A percentile compares a stretch with the other conserved stretches of the same genome.
Evolutionary conservation across 2,888 invertebrate species (phyloP).

Genomic region (Drosophila rellima): DNA sequence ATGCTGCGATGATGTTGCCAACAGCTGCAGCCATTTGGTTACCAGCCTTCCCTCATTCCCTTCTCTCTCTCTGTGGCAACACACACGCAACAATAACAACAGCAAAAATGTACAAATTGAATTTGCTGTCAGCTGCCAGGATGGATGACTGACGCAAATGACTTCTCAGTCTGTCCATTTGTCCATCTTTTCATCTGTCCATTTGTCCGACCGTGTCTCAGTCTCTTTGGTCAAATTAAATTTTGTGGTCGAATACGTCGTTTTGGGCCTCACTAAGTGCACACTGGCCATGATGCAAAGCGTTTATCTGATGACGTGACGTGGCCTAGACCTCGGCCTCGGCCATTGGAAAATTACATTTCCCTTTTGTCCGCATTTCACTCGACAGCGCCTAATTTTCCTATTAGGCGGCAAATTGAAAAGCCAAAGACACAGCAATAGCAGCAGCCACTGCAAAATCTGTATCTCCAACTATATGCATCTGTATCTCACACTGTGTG

Average conservation of each 20-base stretch:
- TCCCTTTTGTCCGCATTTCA: constrained; percentile 41
- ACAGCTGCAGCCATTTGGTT: constrained; percentile 73
- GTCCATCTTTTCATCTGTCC: constrained; percentile 2
- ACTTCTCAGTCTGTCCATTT: constrained; percentile 39
- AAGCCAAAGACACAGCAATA: constrained; percentile 14
- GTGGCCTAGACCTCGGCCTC: constrained; percentile 35
- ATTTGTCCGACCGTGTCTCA: constrained; percentile 26
- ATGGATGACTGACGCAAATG: constrained; percentile 79
- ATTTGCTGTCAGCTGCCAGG: constrained; percentile 76
- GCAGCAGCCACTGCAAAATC: constrained; percentile 4
- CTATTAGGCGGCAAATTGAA: constrained; percentile 54
- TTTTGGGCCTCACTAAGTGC: constrained; percentile 59
- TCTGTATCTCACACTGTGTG: constrained; percentile 9
- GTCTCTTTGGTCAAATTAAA: constrained; percentile 55
- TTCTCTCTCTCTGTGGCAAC: constrained; percentile 10
- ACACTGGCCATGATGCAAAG: constrained; percentile 44
- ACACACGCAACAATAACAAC: constrained; percentile 35
- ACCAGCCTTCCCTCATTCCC: constrained; percentile 8
- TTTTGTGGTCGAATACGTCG: constrained; percentile 64
- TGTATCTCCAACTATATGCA: constrained; percentile 19
- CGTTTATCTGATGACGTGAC: constrained; percentile 46
- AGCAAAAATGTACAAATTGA: constrained; percentile 70
- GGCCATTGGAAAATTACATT: constrained; percentile 48
- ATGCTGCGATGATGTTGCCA: constrained; percentile 59
- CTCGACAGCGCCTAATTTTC: constrained; percentile 58